Base-by-base conservation (phyloP, 2,888 invertebrate species). In the Eurois occulta region DNA sequence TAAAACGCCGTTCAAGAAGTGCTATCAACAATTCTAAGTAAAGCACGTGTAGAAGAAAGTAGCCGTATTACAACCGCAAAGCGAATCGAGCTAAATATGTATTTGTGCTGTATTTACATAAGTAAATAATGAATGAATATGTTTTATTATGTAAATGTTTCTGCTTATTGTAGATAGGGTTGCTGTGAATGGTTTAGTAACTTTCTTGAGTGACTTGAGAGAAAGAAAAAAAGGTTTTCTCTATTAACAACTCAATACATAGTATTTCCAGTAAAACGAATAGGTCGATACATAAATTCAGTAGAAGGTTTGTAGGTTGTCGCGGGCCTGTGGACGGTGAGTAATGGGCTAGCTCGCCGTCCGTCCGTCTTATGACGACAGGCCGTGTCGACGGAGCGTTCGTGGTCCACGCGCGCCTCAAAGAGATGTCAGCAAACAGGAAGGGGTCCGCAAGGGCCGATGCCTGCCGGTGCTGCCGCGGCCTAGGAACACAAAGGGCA, bases 51-150 rank as follows among this genome's bases (percentile, higher is more conserved):
- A 28, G 60, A 81, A 72, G 83, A 82, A 86, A 84, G 75, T 68
- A 75, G 8, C 86, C 78, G 66, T 41, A 72, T 71, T 84, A 55
- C 72, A 81, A 21, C 48, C 43, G n/a, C 65, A 55, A 0, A n/a
- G 60, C 16, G 28, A 70, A 71, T 71, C 69, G 60, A 55, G 52
- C 67, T 21, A 68, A 73, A 62, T 73, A 84, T 84, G 72, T 78
- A 84, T 72, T 62, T 60, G 41, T 75, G 60, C 21, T 52, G 35
- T 46, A 70, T 83, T 72, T 46, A 66, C 65, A 72, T 78, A 70
- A 73, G 69, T 72, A 78, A 81, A 81, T 83, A 83, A 58, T 71
- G 38, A 64, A 77, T 77, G 16, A 48, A 77, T 32, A 38, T 38
- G 7, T 67, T 38, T 46, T 75, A 52, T 21, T 65, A 74, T 67